A percentile compares a stretch with the other conserved stretches of the same genome.
Conservation (phyloP, 2,113 vertebrate species). For the Leucoraja erinaceus region DNA sequence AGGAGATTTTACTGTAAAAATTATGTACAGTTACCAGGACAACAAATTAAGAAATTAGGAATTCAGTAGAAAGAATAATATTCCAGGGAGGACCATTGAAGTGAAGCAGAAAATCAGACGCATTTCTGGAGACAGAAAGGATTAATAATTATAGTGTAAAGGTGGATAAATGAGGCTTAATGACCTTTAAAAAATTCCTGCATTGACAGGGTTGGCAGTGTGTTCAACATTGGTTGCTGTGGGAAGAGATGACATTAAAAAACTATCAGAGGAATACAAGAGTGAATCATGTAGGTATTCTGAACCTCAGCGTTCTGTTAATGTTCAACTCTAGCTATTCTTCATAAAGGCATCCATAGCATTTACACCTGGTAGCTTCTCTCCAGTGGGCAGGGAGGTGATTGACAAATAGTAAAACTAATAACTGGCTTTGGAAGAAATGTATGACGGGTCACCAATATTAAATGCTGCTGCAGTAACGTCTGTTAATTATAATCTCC, state of each 20-base stretch:
- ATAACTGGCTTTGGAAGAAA: background rate
- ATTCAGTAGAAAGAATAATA: constrained; percentile 12
- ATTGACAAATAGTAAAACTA: background rate
- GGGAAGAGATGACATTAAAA: background rate
- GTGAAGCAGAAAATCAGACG: background rate
- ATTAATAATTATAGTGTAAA: background rate
- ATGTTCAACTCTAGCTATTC: background rate
- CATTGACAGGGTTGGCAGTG: background rate
- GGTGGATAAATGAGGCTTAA: background rate
- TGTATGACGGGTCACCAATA: no score
- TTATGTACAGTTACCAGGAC: background rate
- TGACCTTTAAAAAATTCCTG: background rate
- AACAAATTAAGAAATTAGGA: background rate
- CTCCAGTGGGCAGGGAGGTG: background rate
- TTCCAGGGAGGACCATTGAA: background rate
- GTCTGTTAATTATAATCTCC: no score
- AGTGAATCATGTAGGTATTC: background rate
- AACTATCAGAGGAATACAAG: background rate
- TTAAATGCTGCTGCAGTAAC: no score
- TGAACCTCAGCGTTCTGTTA: background rate
- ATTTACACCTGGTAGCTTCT: background rate
- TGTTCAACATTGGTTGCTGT: background rate
- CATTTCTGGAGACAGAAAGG: background rate
- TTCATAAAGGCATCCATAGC: background rate
- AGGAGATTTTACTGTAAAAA: background rate